phyloP scores from a whole-genome alignment of 2,113 vertebrate genomes.

The Haliaeetus leucogaster region DNA sequence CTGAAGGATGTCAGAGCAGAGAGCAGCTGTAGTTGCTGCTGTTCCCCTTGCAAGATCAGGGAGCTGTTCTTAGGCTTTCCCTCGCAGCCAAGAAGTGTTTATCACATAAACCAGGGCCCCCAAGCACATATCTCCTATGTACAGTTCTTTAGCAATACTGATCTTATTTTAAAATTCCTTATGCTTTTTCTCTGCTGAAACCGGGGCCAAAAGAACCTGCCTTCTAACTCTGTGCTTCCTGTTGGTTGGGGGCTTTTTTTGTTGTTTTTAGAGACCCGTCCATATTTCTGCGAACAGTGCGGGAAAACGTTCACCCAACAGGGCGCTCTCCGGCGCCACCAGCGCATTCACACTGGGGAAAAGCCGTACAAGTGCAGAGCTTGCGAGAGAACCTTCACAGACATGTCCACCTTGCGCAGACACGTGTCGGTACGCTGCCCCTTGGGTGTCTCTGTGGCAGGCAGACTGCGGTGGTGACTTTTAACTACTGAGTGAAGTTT shows the following conservation, averaged over 20 bases:
- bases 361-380: constrained; percentile 69
- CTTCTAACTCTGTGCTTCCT: not conserved
- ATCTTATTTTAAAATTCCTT: not conserved
- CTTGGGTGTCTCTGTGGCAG: not conserved
- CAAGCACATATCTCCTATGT: fast-evolving
- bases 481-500: not conserved
- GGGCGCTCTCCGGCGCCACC: constrained; percentile 68
- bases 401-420: constrained; percentile 68
- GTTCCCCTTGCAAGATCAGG: not conserved
- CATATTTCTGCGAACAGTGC: constrained; percentile 69
- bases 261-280: constrained; percentile 43
- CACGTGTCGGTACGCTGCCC: constrained; percentile 43
- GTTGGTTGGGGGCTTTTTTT: no score
- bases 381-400: constrained; percentile 62
- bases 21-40: not conserved
- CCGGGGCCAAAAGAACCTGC: not conserved
- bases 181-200: not conserved
- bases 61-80: not conserved
- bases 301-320: constrained; percentile 69
- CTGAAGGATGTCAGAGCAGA: no score
- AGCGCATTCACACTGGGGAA: constrained; percentile 67
- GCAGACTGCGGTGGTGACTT: fast-evolving
- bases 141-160: not conserved
- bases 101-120: not conserved
- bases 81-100: not conserved